Base-by-base conservation (phyloP, 2,113 vertebrate genomes). In the Thamnaconus septentrionalis region DNA sequence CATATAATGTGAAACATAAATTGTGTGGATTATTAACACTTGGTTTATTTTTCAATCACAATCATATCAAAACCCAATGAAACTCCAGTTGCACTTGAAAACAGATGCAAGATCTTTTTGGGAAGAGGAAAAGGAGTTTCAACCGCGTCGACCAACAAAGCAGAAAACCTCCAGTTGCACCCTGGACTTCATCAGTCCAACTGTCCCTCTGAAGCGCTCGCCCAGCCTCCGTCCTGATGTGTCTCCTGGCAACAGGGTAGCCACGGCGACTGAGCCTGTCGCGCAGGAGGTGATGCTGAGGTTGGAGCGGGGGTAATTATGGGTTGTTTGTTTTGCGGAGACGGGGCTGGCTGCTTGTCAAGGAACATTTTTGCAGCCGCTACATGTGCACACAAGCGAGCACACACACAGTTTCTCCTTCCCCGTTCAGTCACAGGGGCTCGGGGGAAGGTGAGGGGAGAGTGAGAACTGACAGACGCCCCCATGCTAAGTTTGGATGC, bases 231-330 rank as follows among this genome's bases (percentile, higher is more conserved):
- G 47, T 71, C 73, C 56, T 0, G 64, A 49, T 6, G 74, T 49
- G 87, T 90, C 71, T 86, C 87, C 86, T 68, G 85, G 89, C 85
- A 88, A 90, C 87, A 87, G 76, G 41, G 87, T 88, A 79, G 79
- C 85, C 82, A 88, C 71, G 76, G 86, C 83, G 74, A 90, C 82
- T 0, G 59, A 66, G 50, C 49, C 64, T 64, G 50, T 78, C 81
- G 71, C 81, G 71, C 71, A 75, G 86, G 82, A 86, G 86, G 77
- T 72, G 57, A 82, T 66, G 65, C 61, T 43, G 44, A 5, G 55
- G 65, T 66, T 73, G 71, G 66, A 84, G 45, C 18, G 18, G 40
- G 60, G 62, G 53, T 82, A 79, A 88, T 89, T 81, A 85, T 56
- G 71, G 76, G 64, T 75, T 81, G 81, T 74, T 82, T 77, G 75